Conservation (phyloP, 2,888 invertebrate genomes). For the Callinectes sapidus region DNA sequence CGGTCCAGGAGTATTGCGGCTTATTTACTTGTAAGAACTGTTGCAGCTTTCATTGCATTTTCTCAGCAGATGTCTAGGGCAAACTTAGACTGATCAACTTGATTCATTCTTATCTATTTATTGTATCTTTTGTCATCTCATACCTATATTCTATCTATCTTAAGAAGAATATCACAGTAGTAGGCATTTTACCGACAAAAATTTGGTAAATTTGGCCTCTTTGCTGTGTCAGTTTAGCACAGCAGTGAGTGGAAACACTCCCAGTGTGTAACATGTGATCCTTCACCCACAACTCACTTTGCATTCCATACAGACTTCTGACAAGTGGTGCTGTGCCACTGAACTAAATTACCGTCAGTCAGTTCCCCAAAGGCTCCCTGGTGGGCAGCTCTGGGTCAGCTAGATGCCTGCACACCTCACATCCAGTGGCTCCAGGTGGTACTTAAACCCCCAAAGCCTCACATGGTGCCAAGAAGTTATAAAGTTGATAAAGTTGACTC, state of each 20-base stretch:
- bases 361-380: constrained; percentile 30
- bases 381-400: constrained; percentile 11
- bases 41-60: constrained; percentile 32
- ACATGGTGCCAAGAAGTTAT: background rate
- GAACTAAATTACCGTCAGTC: constrained; percentile 52
- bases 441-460: background rate
- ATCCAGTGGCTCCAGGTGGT: background rate
- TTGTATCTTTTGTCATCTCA: constrained; percentile 9
- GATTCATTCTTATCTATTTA: constrained; percentile 24
- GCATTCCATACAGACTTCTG: constrained; percentile 65
- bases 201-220: background rate
- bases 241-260: background rate
- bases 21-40: constrained; percentile 28
- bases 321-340: constrained; percentile 62
- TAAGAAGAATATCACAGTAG: background rate
- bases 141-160: background rate
- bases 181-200: constrained; percentile 1
- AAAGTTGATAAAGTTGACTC: background rate
- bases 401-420: background rate
- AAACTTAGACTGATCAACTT: constrained; percentile 9
- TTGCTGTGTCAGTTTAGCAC: background rate
- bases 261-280: constrained; percentile 39
- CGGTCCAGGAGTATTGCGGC: background rate
- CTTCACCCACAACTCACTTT: constrained; percentile 63
- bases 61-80: background rate